phyloP scores from a whole-genome alignment of 2,797 vertebrate genomes.

The Spinibarbus caldwelli region DNA sequence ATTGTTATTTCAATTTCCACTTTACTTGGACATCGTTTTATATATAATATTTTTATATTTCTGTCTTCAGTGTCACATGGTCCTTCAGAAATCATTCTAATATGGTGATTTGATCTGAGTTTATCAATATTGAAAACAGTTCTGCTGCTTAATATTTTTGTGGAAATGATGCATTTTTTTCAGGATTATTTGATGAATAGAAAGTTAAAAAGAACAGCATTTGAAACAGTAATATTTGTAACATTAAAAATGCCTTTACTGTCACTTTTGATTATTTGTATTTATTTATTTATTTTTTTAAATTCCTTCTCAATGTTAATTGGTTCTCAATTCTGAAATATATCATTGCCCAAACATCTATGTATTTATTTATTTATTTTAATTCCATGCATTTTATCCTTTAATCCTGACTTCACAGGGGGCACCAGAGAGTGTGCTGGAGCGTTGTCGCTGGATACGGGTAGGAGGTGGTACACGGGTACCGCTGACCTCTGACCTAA shows the following conservation, averaged over 20 bases:
- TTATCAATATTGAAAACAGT: background rate
- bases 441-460: slow-evolving; percentile 76
- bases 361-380: no score
- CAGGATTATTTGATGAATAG: background rate
- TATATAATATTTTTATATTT: background rate
- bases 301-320: background rate
- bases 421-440: slow-evolving; percentile 80
- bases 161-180: background rate
- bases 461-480: slow-evolving; percentile 66
- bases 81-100: background rate
- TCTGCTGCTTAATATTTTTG: background rate
- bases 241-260: no score
- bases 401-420: slow-evolving; percentile 65
- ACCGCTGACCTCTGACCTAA: slow-evolving; percentile 67
- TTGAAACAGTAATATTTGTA: no score
- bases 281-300: no score
- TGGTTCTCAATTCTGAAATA: background rate
- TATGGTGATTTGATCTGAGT: background rate
- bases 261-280: no score
- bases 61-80: no score
- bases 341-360: background rate
- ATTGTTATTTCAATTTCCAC: background rate
- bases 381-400: background rate
- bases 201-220: background rate
- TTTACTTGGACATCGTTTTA: background rate